Percentiles rank a stretch among this genome's conserved stretches.
phyloP scores from a whole-genome alignment of 2,888 invertebrate genomes.

The Corythucha ciliata region DNA sequence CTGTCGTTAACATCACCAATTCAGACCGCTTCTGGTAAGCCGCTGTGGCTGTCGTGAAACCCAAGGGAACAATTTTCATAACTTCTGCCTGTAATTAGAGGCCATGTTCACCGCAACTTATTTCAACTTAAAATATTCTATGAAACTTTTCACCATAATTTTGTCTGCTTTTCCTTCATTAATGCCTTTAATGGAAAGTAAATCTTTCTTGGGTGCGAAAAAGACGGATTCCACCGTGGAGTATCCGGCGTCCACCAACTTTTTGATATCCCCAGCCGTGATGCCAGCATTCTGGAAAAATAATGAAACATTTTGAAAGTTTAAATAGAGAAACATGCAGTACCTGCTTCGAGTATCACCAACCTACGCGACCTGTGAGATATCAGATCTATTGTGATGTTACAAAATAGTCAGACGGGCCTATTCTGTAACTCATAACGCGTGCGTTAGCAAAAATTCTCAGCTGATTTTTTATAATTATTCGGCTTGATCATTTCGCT shows the following conservation, averaged over 20 bases:
- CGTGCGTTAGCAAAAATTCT: too few relatives aligned
- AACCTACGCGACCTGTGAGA: too few relatives aligned
- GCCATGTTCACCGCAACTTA: not conserved
- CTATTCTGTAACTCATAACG: too few relatives aligned
- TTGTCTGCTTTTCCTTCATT: slow-evolving; percentile 97
- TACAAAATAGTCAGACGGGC: too few relatives aligned
- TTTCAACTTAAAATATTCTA: not conserved
- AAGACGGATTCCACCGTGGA: slow-evolving; percentile 93
- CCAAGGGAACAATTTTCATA: slow-evolving; percentile 89
- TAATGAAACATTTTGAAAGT: too few relatives aligned
- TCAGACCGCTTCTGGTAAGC: slow-evolving; percentile 92
- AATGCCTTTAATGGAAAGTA: slow-evolving; percentile 85
- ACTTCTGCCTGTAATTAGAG: slow-evolving; percentile 57
- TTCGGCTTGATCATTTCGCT: too few relatives aligned
- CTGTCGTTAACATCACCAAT: slow-evolving; percentile 89
- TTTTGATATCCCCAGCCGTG: slow-evolving; percentile 80
- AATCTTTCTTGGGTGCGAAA: slow-evolving; percentile 84
- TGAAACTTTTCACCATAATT: slow-evolving; percentile 49
- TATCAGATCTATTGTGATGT: too few relatives aligned
- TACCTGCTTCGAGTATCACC: too few relatives aligned
- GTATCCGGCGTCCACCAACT: slow-evolving; percentile 84
- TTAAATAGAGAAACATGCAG: too few relatives aligned
- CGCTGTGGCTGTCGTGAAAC: slow-evolving; percentile 95
- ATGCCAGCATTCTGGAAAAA: slow-evolving; percentile 74
- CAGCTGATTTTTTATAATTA: too few relatives aligned